Base-by-base conservation (phyloP, 2,113 vertebrate species). In the Lasiurus cinereus region DNA sequence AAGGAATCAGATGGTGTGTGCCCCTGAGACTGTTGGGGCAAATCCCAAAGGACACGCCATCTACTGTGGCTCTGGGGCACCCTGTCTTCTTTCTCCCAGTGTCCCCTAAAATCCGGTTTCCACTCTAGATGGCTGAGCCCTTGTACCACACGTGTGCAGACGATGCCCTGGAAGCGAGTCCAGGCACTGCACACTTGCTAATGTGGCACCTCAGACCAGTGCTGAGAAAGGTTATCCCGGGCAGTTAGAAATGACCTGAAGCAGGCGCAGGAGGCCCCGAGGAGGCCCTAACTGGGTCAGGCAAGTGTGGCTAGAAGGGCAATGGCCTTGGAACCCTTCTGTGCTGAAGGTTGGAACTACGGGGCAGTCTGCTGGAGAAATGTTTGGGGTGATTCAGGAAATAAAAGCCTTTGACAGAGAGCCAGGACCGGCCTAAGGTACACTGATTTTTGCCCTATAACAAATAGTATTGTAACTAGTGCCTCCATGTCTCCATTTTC, bases 161-260 rank as follows among this genome's bases (percentile, higher is more conserved):
- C 36, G 39, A 94, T 92, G 0, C 16, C 93, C 92, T 9, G 39
- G 95, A 83, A 43, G 52, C 88, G 96, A 96, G 90, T 95, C 95
- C 89, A 96, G 85, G 79, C 90, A 74, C 80, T 0, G 1, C 82
- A n/a, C 56, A 36, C 64, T 13, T 72, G 90, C 87, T 31, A 80
- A 0, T 0, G 59, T 21, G 27, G 3, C 62, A 77, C 8, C 46
- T 56, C 21, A 11, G 64, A 36, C 66, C 21, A 52, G 27, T 3
- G 27, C 2, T n/a, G 33, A 8, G 46, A 72, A 15, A 31, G 54
- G 29, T 13, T 13, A 85, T 66, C 67, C 80, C 78, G 56, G 66
- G 87, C 90, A 88, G 79, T 9, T 3, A 50, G 6, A 31, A 52
- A 12, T 3, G 3, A 46, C 67, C 33, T 21, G 16, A n/a, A 48